These are phyloP conservation scores for Phyllostomus hastatus DNA, from an alignment of 2,113 vertebrate species.

Conservation along the genomic window DNA sequence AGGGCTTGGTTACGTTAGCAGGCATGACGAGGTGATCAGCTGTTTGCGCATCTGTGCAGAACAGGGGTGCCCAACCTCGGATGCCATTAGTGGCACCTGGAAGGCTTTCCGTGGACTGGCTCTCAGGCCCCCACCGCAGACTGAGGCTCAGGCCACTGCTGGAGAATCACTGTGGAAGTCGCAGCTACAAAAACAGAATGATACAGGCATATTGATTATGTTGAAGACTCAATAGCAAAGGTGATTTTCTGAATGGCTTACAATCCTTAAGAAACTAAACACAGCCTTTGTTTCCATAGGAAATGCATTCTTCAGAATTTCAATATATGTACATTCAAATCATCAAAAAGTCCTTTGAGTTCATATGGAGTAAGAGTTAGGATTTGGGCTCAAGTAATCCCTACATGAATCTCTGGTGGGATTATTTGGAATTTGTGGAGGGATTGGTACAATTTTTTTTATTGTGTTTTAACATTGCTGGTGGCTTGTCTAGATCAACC, in stretches of 20 bases:
- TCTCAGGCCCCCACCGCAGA: not conserved
- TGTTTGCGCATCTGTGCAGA: not conserved
- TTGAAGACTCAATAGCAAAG: not conserved
- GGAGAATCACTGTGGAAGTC: not conserved
- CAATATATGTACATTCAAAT: not conserved
- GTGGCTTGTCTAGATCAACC: not conserved
- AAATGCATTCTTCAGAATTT: not conserved
- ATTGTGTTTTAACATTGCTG: not conserved
- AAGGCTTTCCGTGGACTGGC: not conserved
- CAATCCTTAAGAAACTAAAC: not conserved
- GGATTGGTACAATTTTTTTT: not conserved
- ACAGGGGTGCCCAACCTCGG: not conserved
- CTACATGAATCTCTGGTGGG: not conserved
- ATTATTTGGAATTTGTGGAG: not conserved
- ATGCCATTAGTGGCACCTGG: not conserved
- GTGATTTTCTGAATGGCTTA: slow-evolving; percentile 23
- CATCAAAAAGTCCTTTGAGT: not conserved
- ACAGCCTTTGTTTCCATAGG: not conserved
- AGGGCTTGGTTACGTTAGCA: not conserved
- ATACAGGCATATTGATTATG: no score
- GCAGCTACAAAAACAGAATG: not conserved
- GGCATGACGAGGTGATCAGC: not conserved
- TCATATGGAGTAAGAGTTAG: not conserved
- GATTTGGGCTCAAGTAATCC: not conserved
- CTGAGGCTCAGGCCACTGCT: not conserved